Evolutionary conservation across 2,113 vertebrate genomes (phyloP).

Genomic region (Sebastes fasciatus): DNA sequence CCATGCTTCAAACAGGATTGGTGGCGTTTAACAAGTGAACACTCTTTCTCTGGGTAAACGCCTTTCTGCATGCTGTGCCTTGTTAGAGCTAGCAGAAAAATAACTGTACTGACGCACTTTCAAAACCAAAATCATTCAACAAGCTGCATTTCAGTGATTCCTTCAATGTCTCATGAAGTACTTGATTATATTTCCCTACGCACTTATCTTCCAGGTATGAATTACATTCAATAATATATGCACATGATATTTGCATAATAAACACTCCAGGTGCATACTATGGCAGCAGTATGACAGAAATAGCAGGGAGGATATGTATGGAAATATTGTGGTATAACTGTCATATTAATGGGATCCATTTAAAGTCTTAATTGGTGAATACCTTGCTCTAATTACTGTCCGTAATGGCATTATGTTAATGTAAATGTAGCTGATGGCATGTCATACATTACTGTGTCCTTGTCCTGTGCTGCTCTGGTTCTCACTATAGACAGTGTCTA

Average conservation of each 20-base stretch:
- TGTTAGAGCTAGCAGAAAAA: background rate
- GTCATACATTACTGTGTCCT: background rate
- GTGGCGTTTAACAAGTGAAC: background rate
- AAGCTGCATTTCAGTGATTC: background rate
- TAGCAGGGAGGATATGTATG: background rate
- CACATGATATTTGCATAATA: conserved; percentile 26
- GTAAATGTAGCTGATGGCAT: background rate
- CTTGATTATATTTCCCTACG: background rate
- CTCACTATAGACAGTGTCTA: background rate
- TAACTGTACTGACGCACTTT: too few species aligned
- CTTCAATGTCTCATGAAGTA: background rate
- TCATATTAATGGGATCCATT: conserved; percentile 7
- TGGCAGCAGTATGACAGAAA: too few species aligned
- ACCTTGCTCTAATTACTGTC: background rate
- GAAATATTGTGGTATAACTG: background rate
- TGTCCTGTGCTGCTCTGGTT: background rate
- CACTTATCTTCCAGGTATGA: conserved; percentile 1
- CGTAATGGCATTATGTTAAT: conserved; percentile 20
- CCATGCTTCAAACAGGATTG: background rate
- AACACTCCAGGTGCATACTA: background rate
- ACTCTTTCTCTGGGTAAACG: background rate
- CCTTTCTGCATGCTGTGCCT: too few species aligned
- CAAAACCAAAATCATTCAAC: background rate
- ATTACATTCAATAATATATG: conserved; percentile 12
- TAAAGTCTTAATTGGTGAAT: conserved; percentile 15